phyloP scores from a whole-genome alignment of 2,113 vertebrate species.

The Phasianus colchicus region DNA sequence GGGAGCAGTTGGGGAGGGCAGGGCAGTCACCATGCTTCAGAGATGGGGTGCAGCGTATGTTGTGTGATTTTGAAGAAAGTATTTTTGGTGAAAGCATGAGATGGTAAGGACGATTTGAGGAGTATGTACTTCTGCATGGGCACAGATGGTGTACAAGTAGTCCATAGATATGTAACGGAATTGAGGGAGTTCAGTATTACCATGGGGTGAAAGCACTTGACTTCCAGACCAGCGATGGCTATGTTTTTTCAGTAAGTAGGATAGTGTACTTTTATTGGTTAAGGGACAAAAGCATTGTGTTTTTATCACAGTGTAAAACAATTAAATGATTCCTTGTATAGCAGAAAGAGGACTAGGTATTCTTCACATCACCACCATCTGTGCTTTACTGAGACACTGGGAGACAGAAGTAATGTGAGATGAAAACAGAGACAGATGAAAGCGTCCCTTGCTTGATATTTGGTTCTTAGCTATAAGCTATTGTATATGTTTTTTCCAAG shows the following conservation, averaged over 20 bases:
- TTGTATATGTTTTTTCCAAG: not conserved
- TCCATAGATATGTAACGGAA: conserved; percentile 16
- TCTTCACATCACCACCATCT: not conserved
- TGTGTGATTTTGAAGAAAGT: not conserved
- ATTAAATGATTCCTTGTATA: not conserved
- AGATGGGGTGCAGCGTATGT: not conserved
- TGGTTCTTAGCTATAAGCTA: not conserved
- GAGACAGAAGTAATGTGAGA: not conserved
- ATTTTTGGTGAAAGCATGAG: not conserved
- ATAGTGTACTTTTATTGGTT: not conserved
- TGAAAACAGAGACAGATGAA: not conserved
- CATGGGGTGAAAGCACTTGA: not conserved
- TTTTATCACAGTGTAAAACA: conserved; percentile 31
- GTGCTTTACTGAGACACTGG: not conserved
- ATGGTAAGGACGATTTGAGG: not conserved
- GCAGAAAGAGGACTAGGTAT: not conserved
- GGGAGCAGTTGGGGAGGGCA: not conserved
- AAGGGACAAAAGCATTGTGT: not conserved
- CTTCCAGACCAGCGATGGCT: not conserved
- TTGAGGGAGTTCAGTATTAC: not conserved
- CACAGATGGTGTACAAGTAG: not conserved
- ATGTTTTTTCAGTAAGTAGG: not conserved
- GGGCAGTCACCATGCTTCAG: not conserved
- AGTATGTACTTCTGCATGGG: not conserved
- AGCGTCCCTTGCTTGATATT: not conserved